phyloP scores from a whole-genome alignment of 2,797 vertebrate genomes.

The Enteromius treurensis region DNA sequence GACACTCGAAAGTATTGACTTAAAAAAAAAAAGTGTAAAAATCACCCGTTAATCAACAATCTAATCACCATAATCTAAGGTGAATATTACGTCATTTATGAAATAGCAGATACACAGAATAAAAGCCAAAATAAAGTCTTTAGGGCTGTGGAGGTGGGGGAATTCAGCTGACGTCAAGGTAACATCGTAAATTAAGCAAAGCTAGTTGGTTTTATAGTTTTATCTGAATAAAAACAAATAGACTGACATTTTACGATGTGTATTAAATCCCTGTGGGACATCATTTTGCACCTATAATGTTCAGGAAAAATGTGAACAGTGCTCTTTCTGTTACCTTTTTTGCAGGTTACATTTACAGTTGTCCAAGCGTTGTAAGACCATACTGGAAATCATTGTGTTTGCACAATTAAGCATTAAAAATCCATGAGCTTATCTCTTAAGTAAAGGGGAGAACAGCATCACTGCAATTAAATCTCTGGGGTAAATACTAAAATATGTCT shows the following conservation, averaged over 20 bases:
- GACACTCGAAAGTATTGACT: background rate
- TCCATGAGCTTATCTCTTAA: constrained; percentile 5
- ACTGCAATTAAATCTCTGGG: constrained; percentile 32
- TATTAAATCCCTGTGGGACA: constrained; percentile 38
- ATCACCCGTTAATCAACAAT: background rate
- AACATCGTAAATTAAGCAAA: constrained; percentile 36
- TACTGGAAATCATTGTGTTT: constrained; percentile 27
- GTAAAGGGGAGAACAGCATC: constrained; percentile 8
- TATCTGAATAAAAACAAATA: constrained; percentile 60
- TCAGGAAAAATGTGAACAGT: constrained; percentile 41
- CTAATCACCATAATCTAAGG: background rate
- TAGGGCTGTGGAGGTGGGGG: background rate
- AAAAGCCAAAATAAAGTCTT: background rate
- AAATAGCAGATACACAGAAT: background rate
- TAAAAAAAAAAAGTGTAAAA: background rate
- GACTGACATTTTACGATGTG: constrained; percentile 34
- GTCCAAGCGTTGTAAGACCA: background rate
- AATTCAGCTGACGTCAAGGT: background rate
- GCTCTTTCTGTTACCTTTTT: constrained; percentile 1
- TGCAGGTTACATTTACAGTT: constrained; percentile 19
- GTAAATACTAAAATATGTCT: constrained; percentile 30
- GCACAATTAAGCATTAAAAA: background rate
- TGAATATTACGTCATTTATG: background rate
- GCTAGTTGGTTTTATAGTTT: constrained; percentile 41
- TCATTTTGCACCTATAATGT: constrained; percentile 14